phyloP scores from a whole-genome alignment of 2,888 invertebrate species.

The Odontocerum albicorne region DNA sequence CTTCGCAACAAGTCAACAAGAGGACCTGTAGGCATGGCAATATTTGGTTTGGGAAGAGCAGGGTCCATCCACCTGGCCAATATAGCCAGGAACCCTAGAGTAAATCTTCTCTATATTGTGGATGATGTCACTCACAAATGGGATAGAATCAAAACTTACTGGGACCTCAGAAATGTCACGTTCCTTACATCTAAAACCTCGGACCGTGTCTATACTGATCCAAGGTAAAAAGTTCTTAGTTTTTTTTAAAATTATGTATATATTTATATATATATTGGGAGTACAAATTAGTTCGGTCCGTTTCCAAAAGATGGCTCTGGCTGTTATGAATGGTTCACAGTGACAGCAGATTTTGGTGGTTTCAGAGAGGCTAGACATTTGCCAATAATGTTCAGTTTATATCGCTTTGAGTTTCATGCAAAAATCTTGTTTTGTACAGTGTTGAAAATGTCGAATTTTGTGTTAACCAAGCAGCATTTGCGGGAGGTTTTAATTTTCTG shows the following conservation, averaged over 20 bases:
- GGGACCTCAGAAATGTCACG: constrained; percentile 51
- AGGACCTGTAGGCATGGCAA: constrained; percentile 50
- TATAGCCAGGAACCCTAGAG: constrained; percentile 51
- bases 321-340: too few species aligned
- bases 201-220: constrained; percentile 55
- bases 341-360: too few species aligned
- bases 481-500: too few species aligned
- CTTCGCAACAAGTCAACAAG: constrained; percentile 39
- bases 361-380: too few species aligned
- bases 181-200: constrained; percentile 55
- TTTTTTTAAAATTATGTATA: not conserved
- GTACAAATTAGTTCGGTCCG: too few species aligned
- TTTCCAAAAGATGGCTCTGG: too few species aligned
- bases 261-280: not conserved
- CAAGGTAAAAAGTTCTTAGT: constrained; percentile 50
- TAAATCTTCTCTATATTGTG: constrained; percentile 58
- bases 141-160: constrained; percentile 51
- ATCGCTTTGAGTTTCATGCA: too few species aligned
- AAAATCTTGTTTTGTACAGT: too few species aligned
- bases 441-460: too few species aligned
- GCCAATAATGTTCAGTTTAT: too few species aligned
- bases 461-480: too few species aligned
- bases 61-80: constrained; percentile 61
- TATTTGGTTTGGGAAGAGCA: constrained; percentile 63
- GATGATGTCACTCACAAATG: constrained; percentile 55